Conservation (phyloP, 2,113 vertebrate genomes). For the Amphiprion percula region DNA sequence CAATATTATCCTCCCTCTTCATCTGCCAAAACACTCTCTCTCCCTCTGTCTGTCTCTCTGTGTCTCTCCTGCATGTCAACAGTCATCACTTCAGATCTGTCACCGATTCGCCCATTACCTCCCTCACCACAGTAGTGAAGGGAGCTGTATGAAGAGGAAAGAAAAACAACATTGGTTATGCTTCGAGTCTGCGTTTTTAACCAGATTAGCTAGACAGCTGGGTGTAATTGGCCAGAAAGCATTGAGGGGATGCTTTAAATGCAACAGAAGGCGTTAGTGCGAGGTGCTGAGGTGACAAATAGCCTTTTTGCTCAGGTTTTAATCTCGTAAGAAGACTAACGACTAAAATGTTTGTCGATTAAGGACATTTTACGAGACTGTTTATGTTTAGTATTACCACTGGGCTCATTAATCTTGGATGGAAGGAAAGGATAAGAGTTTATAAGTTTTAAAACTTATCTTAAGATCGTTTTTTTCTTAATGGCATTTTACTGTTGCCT, state of each 20-base stretch:
- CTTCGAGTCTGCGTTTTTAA: conserved; percentile 19
- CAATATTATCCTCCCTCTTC: conserved; percentile 50
- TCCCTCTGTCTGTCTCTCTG: neutral
- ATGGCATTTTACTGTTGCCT: no score
- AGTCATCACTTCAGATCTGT: conserved; percentile 47
- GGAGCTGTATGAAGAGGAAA: neutral
- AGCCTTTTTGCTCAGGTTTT: neutral
- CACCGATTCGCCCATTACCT: conserved; percentile 35
- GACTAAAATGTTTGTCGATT: neutral
- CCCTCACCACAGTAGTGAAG: neutral
- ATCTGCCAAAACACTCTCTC: conserved; percentile 32
- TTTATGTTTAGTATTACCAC: neutral
- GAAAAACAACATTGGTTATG: neutral
- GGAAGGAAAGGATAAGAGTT: neutral
- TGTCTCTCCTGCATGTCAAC: conserved; percentile 31
- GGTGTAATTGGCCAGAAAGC: conserved; percentile 10
- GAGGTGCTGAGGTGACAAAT: neutral
- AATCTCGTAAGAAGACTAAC: neutral
- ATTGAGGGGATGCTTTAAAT: neutral
- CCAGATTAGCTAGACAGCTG: neutral
- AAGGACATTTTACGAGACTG: conserved; percentile 6
- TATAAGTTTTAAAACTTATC: neutral
- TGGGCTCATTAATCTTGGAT: neutral
- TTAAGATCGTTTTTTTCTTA: no score
- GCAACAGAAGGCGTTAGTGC: neutral